Percentiles rank a stretch among this genome's conserved stretches.
phyloP scores from a whole-genome alignment of 2,113 vertebrate species.

The Hyla sarda region DNA sequence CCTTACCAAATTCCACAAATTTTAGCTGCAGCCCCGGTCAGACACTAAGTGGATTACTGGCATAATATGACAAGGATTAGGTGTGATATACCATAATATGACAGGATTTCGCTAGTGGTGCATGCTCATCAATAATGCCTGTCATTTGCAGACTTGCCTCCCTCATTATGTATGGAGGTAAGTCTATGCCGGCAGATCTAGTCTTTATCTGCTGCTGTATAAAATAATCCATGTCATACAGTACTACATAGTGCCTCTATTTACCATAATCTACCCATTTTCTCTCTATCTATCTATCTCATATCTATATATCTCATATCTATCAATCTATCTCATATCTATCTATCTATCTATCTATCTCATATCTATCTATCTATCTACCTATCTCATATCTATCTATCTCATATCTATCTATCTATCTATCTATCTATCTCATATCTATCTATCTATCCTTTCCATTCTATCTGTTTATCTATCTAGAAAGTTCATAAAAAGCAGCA shows the following conservation, averaged over 20 bases:
- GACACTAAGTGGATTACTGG: constrained; percentile 43
- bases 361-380: too few species aligned
- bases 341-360: not conserved
- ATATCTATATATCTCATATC: not conserved
- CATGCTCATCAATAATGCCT: constrained; percentile 35
- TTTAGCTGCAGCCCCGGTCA: constrained; percentile 4
- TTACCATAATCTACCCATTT: too few species aligned
- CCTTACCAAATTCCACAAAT: constrained; percentile 4
- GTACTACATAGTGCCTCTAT: not conserved
- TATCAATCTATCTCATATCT: not conserved
- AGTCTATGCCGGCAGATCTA: constrained; percentile 10
- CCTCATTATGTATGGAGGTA: constrained; percentile 35
- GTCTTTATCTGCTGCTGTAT: not conserved
- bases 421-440: too few species aligned
- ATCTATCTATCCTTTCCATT: too few species aligned
- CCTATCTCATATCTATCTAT: too few species aligned
- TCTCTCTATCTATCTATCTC: not conserved
- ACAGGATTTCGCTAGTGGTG: constrained; percentile 21
- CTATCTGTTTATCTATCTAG: not conserved
- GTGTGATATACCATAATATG: constrained; percentile 47
- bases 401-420: too few species aligned
- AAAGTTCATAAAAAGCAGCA: too few species aligned
- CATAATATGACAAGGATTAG: constrained; percentile 38
- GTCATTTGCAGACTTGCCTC: constrained; percentile 20
- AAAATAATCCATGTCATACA: constrained; percentile 5